Evolutionary conservation across 2,797 vertebrate species (phyloP), one percentile per base, ranked within the genome.

Genomic region (Sternotherus odoratus): DNA sequence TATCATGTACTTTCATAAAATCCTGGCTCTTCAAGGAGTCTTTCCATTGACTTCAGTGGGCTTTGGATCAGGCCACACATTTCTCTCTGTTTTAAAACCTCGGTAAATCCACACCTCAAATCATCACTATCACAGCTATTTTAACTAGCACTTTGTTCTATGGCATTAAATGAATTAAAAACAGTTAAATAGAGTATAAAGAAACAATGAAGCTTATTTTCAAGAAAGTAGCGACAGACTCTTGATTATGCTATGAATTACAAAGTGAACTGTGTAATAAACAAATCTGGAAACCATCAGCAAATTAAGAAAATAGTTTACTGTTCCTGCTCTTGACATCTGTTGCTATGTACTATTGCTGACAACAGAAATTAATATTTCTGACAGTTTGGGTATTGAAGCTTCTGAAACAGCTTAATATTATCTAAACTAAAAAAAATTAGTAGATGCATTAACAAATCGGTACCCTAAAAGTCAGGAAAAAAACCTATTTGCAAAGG

Each of bases 331-430:
- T 36, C 63, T 80, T 82, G 51, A 84, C 5, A 69, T 57, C 56
- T 93, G 75, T 82, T 93, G 39, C 49, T 83, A 75, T 46, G 89
- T 88, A 56, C n/a, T 74, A 88, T 83, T 16, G 33, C 33, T 85
- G 50, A 60, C 49, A 56, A 69, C 5, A 56, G 15, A 92, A 91
- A 92, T 83, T 43, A 91, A 36, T 19, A 91, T 9, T 6, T 11
- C 0, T 54, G 86, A 87, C 26, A 66, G 21, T 74, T 39, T 48
- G 72, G 24, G 39, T 74, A 28, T 24, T 46, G 39, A 43, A 74
- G 15, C 24, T 63, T 84, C 77, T 43, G 10, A 83, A n/a, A 77
- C 53, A 82, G 63, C 21, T 63, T 84, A 50, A 78, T 3, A 12
- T 69, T 6, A 69, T 17, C 0, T 1, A 9, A 91, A 15, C 49